Conservation (phyloP, 1,140 invertebrate genomes). For the Cephus cinctus region DNA sequence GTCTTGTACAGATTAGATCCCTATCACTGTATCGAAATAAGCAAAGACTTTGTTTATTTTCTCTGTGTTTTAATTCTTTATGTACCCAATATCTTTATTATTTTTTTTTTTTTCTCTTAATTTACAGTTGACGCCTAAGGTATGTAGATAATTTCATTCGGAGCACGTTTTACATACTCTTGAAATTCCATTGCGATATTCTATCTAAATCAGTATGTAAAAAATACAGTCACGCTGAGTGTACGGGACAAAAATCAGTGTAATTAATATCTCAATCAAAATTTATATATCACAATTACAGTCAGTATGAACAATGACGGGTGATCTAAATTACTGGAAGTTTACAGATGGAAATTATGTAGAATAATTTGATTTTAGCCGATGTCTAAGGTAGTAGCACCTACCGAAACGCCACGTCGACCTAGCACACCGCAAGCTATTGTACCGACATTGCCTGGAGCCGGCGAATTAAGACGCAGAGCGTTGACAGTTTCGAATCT, state of each 20-base stretch:
- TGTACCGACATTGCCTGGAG: slow-evolving; percentile 18
- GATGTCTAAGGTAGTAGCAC: slow-evolving; percentile 13
- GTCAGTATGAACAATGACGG: too few species aligned
- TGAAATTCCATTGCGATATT: too few species aligned
- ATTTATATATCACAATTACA: too few species aligned
- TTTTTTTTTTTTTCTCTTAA: slow-evolving; percentile 15
- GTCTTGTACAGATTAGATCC: too few species aligned
- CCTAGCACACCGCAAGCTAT: slow-evolving; percentile 26
- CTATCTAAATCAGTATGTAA: too few species aligned
- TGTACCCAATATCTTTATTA: background rate
- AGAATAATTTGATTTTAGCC: slow-evolving; percentile 24
- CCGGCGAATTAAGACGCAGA: slow-evolving; percentile 41
- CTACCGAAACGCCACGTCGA: slow-evolving; percentile 36
- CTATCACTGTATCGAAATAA: background rate
- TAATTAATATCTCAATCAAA: too few species aligned
- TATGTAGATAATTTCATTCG: too few species aligned
- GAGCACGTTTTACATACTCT: too few species aligned
- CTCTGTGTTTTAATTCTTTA: background rate
- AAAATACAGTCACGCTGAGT: too few species aligned
- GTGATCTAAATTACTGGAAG: too few species aligned
- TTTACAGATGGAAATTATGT: background rate
- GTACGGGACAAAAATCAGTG: too few species aligned
- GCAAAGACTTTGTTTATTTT: background rate
- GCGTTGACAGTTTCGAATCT: slow-evolving; percentile 33
- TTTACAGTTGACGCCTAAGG: slow-evolving; percentile 36